phyloP scores from a whole-genome alignment of 1,140 invertebrate species.

The Pseudachorutes palmiensis region DNA sequence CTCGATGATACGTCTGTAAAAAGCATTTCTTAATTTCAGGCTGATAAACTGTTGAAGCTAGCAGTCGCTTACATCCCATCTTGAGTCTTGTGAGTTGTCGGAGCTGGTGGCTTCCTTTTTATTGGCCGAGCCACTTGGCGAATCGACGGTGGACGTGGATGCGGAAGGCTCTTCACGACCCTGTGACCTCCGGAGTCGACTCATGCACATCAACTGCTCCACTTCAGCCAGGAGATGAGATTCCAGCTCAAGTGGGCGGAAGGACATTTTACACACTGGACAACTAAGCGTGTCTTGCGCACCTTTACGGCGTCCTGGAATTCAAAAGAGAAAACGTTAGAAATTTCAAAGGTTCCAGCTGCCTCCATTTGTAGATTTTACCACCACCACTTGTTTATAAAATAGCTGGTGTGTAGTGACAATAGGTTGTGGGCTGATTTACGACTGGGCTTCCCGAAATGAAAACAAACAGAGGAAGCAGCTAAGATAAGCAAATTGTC shows the following conservation, averaged over 20 bases:
- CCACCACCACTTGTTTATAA: background rate
- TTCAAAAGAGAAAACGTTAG: background rate
- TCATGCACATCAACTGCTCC: constrained; percentile 61
- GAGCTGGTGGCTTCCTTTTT: constrained; percentile 44
- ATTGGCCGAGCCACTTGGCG: constrained; percentile 45
- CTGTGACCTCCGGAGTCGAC: constrained; percentile 45
- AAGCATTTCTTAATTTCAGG: constrained; percentile 12
- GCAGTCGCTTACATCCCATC: constrained; percentile 56
- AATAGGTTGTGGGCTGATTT: too few species aligned
- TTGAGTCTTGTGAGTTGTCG: constrained; percentile 58
- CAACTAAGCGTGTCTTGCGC: constrained; percentile 51
- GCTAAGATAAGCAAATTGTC: too few species aligned
- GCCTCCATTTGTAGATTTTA: background rate
- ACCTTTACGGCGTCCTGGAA: constrained; percentile 29
- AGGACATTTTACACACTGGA: constrained; percentile 67
- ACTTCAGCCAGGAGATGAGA: constrained; percentile 65
- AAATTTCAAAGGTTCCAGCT: too few species aligned
- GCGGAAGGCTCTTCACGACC: constrained; percentile 40
- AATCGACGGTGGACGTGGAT: constrained; percentile 43
- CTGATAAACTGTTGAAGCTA: background rate
- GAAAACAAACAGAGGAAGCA: too few species aligned
- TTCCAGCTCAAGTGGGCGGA: constrained; percentile 63
- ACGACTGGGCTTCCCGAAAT: too few species aligned
- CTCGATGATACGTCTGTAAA: constrained; percentile 64
- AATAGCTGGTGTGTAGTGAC: background rate